Conservation (phyloP, 2,888 invertebrate genomes). For the Bugula neritina region DNA sequence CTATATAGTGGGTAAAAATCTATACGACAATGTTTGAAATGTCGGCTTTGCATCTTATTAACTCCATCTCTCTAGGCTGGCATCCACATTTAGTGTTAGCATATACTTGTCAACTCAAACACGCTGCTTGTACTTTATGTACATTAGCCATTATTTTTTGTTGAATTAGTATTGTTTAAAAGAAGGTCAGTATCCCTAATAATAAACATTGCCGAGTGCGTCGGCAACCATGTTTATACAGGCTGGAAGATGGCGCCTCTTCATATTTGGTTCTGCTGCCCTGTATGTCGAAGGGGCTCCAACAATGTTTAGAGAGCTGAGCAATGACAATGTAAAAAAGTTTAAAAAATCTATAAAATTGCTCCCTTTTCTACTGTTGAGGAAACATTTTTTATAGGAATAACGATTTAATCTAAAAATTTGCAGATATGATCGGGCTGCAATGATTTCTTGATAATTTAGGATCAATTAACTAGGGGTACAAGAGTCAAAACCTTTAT, state of each 20-base stretch:
- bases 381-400: no score
- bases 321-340: not conserved
- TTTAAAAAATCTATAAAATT: no score
- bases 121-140: conserved; percentile 5
- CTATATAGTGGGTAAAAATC: conserved; percentile 10
- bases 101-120: conserved; percentile 26
- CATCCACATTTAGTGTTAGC: not conserved
- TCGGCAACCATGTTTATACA: conserved; percentile 20
- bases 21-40: conserved; percentile 21
- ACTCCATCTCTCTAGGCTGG: not conserved
- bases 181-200: conserved; percentile 24
- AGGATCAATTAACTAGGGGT: no score
- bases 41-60: conserved; percentile 22
- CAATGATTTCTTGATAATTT: no score
- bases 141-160: conserved; percentile 26
- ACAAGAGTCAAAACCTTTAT: no score
- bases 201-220: conserved; percentile 19
- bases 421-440: no score
- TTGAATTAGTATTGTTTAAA: conserved; percentile 26
- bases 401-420: no score
- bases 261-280: not conserved
- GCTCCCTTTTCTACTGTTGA: no score
- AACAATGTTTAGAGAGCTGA: not conserved
- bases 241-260: conserved; percentile 6
- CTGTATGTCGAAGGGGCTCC: not conserved